Percentiles rank a stretch among this genome's conserved stretches.
These are phyloP conservation scores for Eleutherodactylus coqui DNA, from an alignment of 2,797 vertebrate genomes.

Conservation along the genomic window DNA sequence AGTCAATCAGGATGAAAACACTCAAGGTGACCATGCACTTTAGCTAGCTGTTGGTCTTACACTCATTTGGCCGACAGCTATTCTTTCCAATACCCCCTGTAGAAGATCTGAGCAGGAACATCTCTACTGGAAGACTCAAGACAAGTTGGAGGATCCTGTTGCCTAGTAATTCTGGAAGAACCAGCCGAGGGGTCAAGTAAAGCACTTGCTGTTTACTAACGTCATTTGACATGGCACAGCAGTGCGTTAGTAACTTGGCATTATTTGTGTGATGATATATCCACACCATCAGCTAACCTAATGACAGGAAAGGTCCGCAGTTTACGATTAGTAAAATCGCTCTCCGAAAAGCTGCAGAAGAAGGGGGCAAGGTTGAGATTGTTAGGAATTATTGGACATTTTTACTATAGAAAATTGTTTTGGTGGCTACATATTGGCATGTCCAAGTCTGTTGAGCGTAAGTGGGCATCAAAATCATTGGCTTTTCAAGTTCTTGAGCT, in stretches of 20 bases:
- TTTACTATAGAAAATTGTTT: background rate
- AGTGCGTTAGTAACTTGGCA: conserved; percentile 48
- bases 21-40: too few species aligned
- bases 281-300: conserved; percentile 24
- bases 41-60: too few species aligned
- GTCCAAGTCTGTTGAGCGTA: too few species aligned
- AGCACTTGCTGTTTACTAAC: conserved; percentile 61
- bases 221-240: conserved; percentile 44
- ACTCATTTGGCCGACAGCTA: too few species aligned
- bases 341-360: background rate
- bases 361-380: background rate
- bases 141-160: conserved; percentile 60
- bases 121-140: background rate
- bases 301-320: background rate
- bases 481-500: too few species aligned
- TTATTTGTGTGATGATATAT: conserved; percentile 14
- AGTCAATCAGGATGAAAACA: too few species aligned
- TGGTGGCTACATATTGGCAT: too few species aligned
- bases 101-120: too few species aligned
- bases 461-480: background rate
- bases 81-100: too few species aligned
- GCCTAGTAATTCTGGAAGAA: conserved; percentile 64
- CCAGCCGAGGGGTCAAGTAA: conserved; percentile 42
- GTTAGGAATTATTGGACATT: background rate
- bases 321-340: too few species aligned